Base-by-base conservation (phyloP, 2,797 vertebrate species). In the Pangasius larnaudii region DNA sequence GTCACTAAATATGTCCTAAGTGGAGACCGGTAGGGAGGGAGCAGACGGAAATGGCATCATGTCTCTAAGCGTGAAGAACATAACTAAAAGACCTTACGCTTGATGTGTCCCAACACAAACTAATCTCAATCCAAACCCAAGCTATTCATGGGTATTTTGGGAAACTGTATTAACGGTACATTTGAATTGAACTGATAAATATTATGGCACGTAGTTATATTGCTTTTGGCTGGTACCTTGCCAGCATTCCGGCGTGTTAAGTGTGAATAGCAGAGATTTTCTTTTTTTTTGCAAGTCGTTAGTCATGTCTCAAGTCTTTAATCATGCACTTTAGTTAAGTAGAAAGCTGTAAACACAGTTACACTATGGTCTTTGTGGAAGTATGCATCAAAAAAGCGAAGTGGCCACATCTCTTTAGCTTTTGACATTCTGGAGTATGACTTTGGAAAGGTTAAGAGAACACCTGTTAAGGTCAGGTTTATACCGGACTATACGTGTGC, bases 1-100 rank as follows among this genome's bases (percentile, higher is more conserved):
- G 90, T 89, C 87, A 91, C 92, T 94, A 94, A 93, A 93, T 94
- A 91, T 91, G 92, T 53, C 46, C 46, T 16, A 46, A 42, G 56
- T 81, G 78, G 27, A 61, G 93, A 82, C 19, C 24, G 5, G 36
- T 39, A 46, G 46, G 46, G 46, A 10, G 4, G n/a, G 5, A 16
- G 27, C 42, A 72, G 30, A 46, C 22, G 49, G n/a, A 63, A 46
- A 42, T 84, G 36, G 65, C 6, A 27, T 39, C 8, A 59, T 30
- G 46, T 11, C 1, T 77, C 24, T 56, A n/a, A 56, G 61, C 53
- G 1, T 71, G 36, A 67, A 86, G 74, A 27, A 67, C 81, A 39
- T 65, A 27, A 74, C 9, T 58, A 14, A 49, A 42, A 30, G 1
- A 51, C 61, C 27, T 67, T 65, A 49, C 61, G 30, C 39, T 24